A percentile compares a stretch with the other conserved stretches of the same genome.
Evolutionary conservation across 2,888 invertebrate species (phyloP).

Genomic region (Criorhina ranunculi): DNA sequence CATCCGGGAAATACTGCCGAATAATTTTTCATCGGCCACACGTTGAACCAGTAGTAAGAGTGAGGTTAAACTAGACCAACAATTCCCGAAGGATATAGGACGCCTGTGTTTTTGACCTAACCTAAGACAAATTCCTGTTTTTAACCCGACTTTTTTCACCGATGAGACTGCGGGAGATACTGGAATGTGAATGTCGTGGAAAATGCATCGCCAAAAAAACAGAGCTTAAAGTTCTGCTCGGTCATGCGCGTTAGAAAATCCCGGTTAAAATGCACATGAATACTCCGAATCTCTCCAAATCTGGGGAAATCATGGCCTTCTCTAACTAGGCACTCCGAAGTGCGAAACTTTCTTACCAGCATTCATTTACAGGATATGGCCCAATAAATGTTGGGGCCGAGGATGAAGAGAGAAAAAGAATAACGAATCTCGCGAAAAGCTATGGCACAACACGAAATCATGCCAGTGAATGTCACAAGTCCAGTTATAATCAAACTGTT

Average conservation of each 20-base stretch:
- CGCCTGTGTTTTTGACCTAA: conserved; percentile 74
- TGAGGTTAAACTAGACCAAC: conserved; percentile 60
- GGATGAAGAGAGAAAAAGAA: conserved; percentile 46
- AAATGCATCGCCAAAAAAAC: conserved; percentile 22
- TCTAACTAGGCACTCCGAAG: conserved; percentile 49
- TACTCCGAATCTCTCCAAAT: conserved; percentile 44
- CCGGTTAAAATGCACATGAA: conserved; percentile 50
- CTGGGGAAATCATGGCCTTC: conserved; percentile 16
- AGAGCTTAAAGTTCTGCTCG: conserved; percentile 21
- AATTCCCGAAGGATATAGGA: conserved; percentile 58
- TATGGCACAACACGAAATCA: conserved; percentile 69
- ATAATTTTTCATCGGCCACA: conserved; percentile 55
- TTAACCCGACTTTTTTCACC: conserved; percentile 2
- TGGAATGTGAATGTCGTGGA: conserved; percentile 27
- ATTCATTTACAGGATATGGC: conserved; percentile 63
- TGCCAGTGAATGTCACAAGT: conserved; percentile 61
- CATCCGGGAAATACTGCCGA: conserved; percentile 36
- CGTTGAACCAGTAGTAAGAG: conserved; percentile 15
- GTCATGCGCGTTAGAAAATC: conserved; percentile 40
- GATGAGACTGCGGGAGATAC: conserved; percentile 8
- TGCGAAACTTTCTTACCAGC: conserved; percentile 50
- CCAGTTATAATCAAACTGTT: conserved; percentile 77
- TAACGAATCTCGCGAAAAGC: conserved; percentile 56
- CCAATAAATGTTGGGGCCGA: conserved; percentile 63
- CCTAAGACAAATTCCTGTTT: conserved; percentile 56